phyloP scores from a whole-genome alignment of 2,797 vertebrate species.

The Dallia pectoralis region DNA sequence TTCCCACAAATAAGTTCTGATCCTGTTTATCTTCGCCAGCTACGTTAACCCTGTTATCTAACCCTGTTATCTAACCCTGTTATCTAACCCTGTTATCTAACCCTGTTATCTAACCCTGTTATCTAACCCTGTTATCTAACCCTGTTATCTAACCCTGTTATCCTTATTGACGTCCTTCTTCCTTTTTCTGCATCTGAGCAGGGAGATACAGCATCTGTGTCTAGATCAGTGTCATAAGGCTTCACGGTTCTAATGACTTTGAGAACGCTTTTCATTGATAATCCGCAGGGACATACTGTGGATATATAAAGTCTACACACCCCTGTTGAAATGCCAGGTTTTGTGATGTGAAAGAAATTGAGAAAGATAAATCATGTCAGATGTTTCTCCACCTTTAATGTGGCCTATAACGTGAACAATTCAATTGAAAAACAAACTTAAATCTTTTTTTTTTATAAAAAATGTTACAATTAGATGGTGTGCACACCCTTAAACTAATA shows the following conservation, averaged over 20 bases:
- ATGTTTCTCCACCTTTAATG: too few species aligned
- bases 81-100: slow-evolving; percentile 53
- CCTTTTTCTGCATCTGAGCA: slow-evolving; percentile 20
- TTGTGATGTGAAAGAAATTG: too few species aligned
- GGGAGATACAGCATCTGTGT: slow-evolving; percentile 58
- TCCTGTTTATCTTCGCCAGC: slow-evolving; percentile 66
- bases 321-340: too few species aligned
- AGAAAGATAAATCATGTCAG: too few species aligned
- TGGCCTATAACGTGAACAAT: too few species aligned
- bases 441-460: too few species aligned
- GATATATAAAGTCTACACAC: too few species aligned
- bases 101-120: slow-evolving; percentile 47
- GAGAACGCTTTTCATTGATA: slow-evolving; percentile 39
- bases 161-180: slow-evolving; percentile 42
- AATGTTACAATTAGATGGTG: too few species aligned
- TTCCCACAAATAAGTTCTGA: slow-evolving; percentile 56
- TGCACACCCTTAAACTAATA: too few species aligned
- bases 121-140: slow-evolving; percentile 54
- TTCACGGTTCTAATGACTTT: not conserved
- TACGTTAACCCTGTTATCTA: slow-evolving; percentile 61
- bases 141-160: slow-evolving; percentile 44
- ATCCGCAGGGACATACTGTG: too few species aligned
- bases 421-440: too few species aligned
- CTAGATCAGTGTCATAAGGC: slow-evolving; percentile 28
- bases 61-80: slow-evolving; percentile 49